Percentiles rank a stretch among this genome's conserved stretches.
These are phyloP conservation scores for Asobara japonica DNA, from an alignment of 1,140 invertebrate species.

Conservation along the genomic window DNA sequence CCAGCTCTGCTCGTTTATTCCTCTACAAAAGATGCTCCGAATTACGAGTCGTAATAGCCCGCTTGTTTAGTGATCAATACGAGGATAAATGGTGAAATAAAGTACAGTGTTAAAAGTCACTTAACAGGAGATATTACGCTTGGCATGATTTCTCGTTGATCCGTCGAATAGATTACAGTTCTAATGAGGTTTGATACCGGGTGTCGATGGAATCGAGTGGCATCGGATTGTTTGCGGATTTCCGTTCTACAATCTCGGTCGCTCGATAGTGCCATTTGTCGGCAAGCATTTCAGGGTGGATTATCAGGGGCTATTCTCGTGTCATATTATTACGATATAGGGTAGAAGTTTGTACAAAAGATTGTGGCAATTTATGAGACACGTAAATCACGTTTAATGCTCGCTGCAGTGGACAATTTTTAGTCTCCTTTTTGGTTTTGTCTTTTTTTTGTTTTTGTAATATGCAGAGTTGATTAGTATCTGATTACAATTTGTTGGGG, in stretches of 20 bases:
- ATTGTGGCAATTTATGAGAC: background rate
- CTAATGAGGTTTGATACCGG: conserved; percentile 25
- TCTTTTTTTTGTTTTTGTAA: background rate
- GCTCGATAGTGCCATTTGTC: conserved; percentile 27
- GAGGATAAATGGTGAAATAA: too few relatives aligned
- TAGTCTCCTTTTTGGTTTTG: too few relatives aligned
- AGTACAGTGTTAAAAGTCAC: too few relatives aligned
- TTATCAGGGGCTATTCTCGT: conserved; percentile 18
- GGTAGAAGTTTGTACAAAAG: background rate
- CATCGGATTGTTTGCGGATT: conserved; percentile 33
- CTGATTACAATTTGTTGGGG: background rate
- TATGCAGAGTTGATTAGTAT: background rate
- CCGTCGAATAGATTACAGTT: background rate
- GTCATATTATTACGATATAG: conserved; percentile 12
- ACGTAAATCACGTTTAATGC: background rate
- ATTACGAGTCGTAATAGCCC: too few relatives aligned
- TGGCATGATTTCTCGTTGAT: background rate
- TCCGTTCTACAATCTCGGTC: conserved; percentile 23
- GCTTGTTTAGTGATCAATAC: too few relatives aligned
- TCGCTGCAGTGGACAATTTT: background rate
- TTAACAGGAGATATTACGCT: background rate
- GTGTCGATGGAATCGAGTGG: conserved; percentile 24
- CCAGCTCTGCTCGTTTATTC: too few relatives aligned
- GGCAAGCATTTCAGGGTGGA: conserved; percentile 15
- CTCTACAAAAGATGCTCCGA: too few relatives aligned